Evolutionary conservation across 1,140 invertebrate genomes (phyloP).

Genomic region (Eueides isabella): DNA sequence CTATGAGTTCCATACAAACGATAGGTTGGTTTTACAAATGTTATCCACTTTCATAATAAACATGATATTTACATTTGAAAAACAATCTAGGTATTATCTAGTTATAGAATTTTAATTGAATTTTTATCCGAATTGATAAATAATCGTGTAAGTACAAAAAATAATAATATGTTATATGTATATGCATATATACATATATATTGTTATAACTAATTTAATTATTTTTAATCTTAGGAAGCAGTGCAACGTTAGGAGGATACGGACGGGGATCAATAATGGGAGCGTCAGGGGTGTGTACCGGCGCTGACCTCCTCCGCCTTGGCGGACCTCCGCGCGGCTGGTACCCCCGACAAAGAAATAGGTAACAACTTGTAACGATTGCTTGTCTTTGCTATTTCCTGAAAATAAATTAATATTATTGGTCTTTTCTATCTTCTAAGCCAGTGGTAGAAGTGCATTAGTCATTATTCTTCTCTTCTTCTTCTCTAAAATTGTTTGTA

Average conservation of each 20-base stretch:
- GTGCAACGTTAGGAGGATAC: slow-evolving; percentile 83
- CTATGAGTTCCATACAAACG: slow-evolving; percentile 83
- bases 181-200: too few relatives aligned
- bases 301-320: slow-evolving; percentile 89
- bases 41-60: not conserved
- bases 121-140: too few relatives aligned
- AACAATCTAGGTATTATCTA: too few relatives aligned
- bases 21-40: slow-evolving; percentile 60
- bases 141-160: too few relatives aligned
- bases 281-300: slow-evolving; percentile 76
- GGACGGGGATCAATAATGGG: slow-evolving; percentile 84
- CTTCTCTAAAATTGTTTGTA: too few relatives aligned
- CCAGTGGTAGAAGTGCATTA: too few relatives aligned
- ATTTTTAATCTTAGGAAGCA: slow-evolving; percentile 62
- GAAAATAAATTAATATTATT: not conserved
- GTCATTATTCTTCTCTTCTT: too few relatives aligned
- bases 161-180: too few relatives aligned
- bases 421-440: too few relatives aligned
- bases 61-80: not conserved
- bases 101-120: too few relatives aligned
- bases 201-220: slow-evolving; percentile 8
- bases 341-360: slow-evolving; percentile 89
- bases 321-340: slow-evolving; percentile 91
- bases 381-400: not conserved
- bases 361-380: slow-evolving; percentile 52